Percentiles rank a stretch among this genome's conserved stretches.
Conservation (phyloP, 1,140 invertebrate species). For the Gonatopus flavifemur region DNA sequence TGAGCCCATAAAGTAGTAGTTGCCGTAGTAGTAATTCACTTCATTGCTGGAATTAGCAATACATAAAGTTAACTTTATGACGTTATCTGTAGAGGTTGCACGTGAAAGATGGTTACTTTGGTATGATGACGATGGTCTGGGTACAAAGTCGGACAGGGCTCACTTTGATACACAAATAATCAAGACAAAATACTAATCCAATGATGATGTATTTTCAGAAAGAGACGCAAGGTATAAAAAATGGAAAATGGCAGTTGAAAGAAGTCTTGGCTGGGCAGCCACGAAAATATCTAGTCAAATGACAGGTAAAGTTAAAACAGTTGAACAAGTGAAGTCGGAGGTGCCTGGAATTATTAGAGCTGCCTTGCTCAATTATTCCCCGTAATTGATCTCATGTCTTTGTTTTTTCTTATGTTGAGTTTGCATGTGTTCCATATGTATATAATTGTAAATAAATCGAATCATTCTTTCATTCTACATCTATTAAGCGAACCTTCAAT, state of each 20-base stretch:
- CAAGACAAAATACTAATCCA: too few species aligned
- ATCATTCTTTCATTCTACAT: neutral
- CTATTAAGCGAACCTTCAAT: too few species aligned
- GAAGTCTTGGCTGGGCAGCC: conserved; percentile 83
- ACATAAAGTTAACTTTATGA: too few species aligned
- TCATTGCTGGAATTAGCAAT: too few species aligned
- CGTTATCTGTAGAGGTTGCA: too few species aligned
- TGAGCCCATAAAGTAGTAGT: too few species aligned
- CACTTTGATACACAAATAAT: too few species aligned
- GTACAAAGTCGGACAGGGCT: too few species aligned
- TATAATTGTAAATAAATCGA: conserved; percentile 4
- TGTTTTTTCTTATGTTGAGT: neutral
- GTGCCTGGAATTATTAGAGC: neutral
- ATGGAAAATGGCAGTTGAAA: conserved; percentile 91
- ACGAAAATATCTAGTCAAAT: conserved; percentile 70
- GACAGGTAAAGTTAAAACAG: conserved; percentile 64
- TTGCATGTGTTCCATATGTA: neutral
- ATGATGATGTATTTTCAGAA: conserved; percentile 63
- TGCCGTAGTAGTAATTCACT: too few species aligned
- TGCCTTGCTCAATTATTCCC: neutral
- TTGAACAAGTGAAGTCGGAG: conserved; percentile 1
- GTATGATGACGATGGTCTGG: too few species aligned
- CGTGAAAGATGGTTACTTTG: too few species aligned
- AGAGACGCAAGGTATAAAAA: conserved; percentile 79
- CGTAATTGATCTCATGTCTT: neutral